Percentiles rank a stretch among this genome's conserved stretches.
Conservation (phyloP, 2,888 invertebrate genomes). For the Erpobdella octoculata region DNA sequence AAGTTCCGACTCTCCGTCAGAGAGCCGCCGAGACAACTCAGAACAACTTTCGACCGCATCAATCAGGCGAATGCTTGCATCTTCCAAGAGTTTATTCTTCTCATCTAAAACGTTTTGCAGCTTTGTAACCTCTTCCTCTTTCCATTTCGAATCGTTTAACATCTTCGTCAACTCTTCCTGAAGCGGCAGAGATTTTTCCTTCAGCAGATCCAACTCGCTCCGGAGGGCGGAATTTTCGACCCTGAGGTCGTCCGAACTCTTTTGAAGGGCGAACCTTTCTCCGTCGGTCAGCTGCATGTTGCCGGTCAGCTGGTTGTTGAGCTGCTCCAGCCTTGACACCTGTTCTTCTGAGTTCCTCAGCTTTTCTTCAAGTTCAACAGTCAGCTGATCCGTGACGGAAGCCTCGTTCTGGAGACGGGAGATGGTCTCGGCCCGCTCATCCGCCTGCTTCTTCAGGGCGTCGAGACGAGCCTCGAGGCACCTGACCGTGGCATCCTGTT, state of each 20-base stretch:
- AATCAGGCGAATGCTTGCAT: neutral
- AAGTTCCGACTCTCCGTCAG: neutral
- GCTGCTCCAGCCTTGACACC: neutral
- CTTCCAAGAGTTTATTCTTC: slow-evolving; percentile 6
- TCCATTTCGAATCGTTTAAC: too few relatives aligned
- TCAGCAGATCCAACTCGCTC: neutral
- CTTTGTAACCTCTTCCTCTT: neutral
- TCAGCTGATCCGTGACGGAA: neutral
- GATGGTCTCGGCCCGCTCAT: neutral
- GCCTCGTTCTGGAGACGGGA: neutral
- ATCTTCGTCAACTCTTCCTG: neutral
- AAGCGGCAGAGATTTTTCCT: neutral
- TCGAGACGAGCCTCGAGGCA: neutral
- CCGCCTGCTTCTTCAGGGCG: neutral
- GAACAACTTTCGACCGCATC: neutral
- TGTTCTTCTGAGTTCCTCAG: neutral
- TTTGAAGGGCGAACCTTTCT: neutral
- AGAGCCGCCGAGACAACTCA: neutral
- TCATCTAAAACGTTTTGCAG: neutral
- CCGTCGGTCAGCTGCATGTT: neutral
- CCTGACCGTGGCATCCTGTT: slow-evolving; percentile 12
- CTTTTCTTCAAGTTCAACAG: neutral
- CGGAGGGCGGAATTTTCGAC: neutral
- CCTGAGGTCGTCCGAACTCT: slow-evolving; percentile 18
- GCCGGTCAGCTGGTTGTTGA: neutral